Evolutionary conservation across 2,888 invertebrate species (phyloP).

Genomic region (Sycophila texana): DNA sequence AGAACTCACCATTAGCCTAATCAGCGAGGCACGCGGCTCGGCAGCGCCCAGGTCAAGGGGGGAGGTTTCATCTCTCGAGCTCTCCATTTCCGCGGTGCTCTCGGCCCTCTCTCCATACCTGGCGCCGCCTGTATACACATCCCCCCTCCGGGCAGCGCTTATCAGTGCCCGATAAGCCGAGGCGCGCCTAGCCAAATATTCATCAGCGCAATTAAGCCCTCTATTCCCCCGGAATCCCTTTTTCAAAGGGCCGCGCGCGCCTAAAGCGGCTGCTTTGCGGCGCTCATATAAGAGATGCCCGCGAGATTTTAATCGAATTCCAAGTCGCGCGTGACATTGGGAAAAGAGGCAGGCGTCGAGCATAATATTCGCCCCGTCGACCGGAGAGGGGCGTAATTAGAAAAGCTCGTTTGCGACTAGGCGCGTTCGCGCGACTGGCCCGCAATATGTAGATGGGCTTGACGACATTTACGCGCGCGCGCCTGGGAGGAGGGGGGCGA

Average conservation of each 20-base stretch:
- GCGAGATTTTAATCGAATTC: too few relatives aligned
- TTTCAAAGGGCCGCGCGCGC: background rate
- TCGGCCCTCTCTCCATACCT: slow-evolving; percentile 39
- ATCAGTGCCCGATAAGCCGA: slow-evolving; percentile 24
- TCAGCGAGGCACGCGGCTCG: slow-evolving; percentile 70
- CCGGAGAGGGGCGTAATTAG: background rate
- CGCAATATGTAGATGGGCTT: slow-evolving; percentile 5
- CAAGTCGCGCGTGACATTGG: background rate
- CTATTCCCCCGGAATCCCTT: background rate
- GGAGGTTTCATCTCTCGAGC: slow-evolving; percentile 65
- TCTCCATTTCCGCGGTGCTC: slow-evolving; percentile 63
- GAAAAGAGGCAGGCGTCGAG: background rate
- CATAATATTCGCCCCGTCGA: too few relatives aligned
- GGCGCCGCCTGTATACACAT: background rate
- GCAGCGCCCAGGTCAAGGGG: slow-evolving; percentile 65
- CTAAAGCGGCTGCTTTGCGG: background rate
- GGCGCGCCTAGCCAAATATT: slow-evolving; percentile 20
- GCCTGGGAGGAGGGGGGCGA: background rate
- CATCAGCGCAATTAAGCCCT: slow-evolving; percentile 34
- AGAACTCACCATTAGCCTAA: slow-evolving; percentile 74
- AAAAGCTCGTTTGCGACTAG: background rate
- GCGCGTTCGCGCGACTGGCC: background rate
- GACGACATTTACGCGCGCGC: background rate
- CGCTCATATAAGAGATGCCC: background rate
- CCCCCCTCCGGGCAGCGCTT: slow-evolving; percentile 25